phyloP scores from a whole-genome alignment of 2,797 vertebrate species.

The Anabacerthia variegaticeps region DNA sequence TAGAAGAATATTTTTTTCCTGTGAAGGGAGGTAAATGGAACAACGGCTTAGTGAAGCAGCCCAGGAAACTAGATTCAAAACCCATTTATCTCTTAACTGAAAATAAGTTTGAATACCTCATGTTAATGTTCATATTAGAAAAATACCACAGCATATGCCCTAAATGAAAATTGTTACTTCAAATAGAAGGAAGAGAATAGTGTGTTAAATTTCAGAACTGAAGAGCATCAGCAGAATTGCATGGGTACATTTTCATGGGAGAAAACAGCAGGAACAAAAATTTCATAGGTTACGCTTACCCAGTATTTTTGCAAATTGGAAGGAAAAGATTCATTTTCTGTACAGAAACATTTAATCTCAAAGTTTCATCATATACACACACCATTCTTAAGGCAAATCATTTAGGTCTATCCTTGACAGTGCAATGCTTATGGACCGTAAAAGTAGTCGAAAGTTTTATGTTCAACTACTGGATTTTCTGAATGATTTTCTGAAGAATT shows the following conservation, averaged over 20 bases:
- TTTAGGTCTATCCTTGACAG: not conserved
- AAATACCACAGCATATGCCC: not conserved
- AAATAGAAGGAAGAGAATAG: not conserved
- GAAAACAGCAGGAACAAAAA: not conserved
- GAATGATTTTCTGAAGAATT: not conserved
- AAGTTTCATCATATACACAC: not conserved
- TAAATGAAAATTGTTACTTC: not conserved
- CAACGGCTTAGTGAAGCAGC: not conserved
- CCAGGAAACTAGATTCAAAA: not conserved
- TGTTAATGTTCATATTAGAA: not conserved
- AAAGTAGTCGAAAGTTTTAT: not conserved
- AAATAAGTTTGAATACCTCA: not conserved
- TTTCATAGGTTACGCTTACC: not conserved
- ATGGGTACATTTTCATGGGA: not conserved
- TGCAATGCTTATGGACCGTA: not conserved
- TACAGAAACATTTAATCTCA: not conserved
- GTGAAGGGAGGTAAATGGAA: not conserved
- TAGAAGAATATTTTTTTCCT: constrained; percentile 6
- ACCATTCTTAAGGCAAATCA: not conserved
- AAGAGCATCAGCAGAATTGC: not conserved
- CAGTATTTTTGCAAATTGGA: not conserved
- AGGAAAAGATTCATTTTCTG: not conserved
- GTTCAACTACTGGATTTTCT: not conserved
- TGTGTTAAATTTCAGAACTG: not conserved
- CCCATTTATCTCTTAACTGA: not conserved